Base-by-base conservation (phyloP, 2,113 vertebrate species). In the Sinosuthora webbiana region DNA sequence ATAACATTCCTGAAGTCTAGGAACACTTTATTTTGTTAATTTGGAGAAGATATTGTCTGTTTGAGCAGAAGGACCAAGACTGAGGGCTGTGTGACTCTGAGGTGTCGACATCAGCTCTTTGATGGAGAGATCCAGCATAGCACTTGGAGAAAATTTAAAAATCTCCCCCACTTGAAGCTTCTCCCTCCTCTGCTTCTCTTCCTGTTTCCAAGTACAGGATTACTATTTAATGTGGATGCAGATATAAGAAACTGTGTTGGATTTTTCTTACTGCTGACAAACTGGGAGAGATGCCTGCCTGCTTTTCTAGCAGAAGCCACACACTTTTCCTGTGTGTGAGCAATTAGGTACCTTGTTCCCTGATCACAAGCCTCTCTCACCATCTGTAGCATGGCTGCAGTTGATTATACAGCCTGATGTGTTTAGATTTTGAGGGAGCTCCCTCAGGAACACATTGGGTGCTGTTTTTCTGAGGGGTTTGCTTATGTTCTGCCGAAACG, bases 201-300 rank as follows among this genome's bases (percentile, higher is more conserved):
- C 33, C 87, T 95, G 88, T 35, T 95, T 90, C 67, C 75, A 92
- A 50, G 95, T 87, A 65, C n/a, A 31, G 52, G 22, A 42, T 70
- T 63, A 14, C 55, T 83, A 70, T 92, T 94, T 87, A 63, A 89
- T 77, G 63, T 89, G 77, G 63, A 70, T 60, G 31, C 69, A 84
- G 77, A 82, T 80, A 92, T 8, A 64, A 67, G 82, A 55, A 81
- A 90, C 77, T 88, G 37, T 17, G 57, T 69, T 75, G 89, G 20
- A 59, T 89, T 94, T 93, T 79, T 80, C 69, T 68, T 69, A 20
- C 67, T 94, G 87, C 55, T 82, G 83, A 79, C 84, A 55, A n/a
- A 77, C 64, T 60, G 86, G 30, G 52, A 78, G 78, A 59, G 60
- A 25, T 90, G 56, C 49, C 55, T 62, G 83, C 44, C 75, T 69